Evolutionary conservation across 2,888 invertebrate genomes (phyloP), one percentile per base, ranked within the genome.

Genomic region (Tinea semifulvella): DNA sequence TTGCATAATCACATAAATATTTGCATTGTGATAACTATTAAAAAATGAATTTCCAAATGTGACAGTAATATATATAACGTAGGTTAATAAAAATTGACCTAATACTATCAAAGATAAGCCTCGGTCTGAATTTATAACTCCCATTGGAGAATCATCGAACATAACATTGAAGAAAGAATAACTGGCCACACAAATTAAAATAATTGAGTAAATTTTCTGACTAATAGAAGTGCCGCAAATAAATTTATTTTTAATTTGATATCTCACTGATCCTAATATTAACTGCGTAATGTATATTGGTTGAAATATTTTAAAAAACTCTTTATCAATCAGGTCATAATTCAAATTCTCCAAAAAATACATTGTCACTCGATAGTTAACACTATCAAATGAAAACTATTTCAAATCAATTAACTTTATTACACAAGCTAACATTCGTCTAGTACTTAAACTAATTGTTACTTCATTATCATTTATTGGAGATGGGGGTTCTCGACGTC

Each of bases 271-370:
- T 2, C 38, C 38, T 6, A 38, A 4, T 2, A 11, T 16, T 14
- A 17, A 16, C 10, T 18, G 17, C 16, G n/a, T n/a, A 6, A 38
- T 4, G 16, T 38, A 38, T 17, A 19, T 2, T 3, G 38, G 38
- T 17, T 10, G 17, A 17, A 38, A 38, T n/a, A 38, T 38, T 16
- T 38, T 16, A 38, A 38, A 38, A 16, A 38, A 38, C 5, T 38
- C 38, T 10, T 17, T 19, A 2, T 38, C 38, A 14, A 38, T 38
- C n/a, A 38, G 18, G 18, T 38, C 38, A 18, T 38, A 38, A 38
- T 16, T 38, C 2, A 38, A 19, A 3, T 17, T 38, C 16, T 38
- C 38, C 4, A 38, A 38, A 2, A 18, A 7, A 10, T 7, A 7
- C 25, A 25, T 25, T 25, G 6, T 8, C 6, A 25, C 8, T 25